These are phyloP conservation scores for Epirrhoe tristata DNA, from an alignment of 2,888 invertebrate genomes.

Conservation along the genomic window DNA sequence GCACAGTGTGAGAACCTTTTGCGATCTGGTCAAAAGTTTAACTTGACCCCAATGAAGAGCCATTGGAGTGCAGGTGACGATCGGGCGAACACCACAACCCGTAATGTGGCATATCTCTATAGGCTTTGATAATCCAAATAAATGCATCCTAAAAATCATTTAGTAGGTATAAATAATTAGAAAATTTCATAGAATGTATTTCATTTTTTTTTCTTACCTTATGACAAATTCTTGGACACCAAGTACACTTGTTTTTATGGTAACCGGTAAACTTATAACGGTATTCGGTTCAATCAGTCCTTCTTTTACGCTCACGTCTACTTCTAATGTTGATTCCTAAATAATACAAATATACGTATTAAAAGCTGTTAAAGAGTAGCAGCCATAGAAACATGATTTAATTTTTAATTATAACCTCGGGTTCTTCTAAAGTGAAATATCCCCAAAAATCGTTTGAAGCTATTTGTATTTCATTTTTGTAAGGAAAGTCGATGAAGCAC, in stretches of 20 bases:
- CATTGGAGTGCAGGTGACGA: constrained; percentile 86
- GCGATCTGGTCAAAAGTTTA: constrained; percentile 80
- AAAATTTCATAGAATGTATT: not conserved
- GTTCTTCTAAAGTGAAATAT: constrained; percentile 55
- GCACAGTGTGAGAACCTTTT: constrained; percentile 82
- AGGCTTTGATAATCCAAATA: constrained; percentile 75
- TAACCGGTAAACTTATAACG: constrained; percentile 70
- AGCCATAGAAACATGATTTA: not conserved
- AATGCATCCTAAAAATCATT: constrained; percentile 54
- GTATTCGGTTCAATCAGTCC: constrained; percentile 76
- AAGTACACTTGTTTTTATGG: constrained; percentile 72
- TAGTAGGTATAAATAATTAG: not conserved
- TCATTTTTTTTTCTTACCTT: constrained; percentile 53
- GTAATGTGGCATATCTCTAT: constrained; percentile 78
- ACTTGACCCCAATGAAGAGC: constrained; percentile 88
- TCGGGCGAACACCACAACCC: constrained; percentile 88
- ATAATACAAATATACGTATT: constrained; percentile 36
- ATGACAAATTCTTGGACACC: constrained; percentile 75
- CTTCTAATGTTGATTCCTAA: constrained; percentile 60
- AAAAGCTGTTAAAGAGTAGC: not conserved
- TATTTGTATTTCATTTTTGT: constrained; percentile 77
- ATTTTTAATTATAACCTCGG: constrained; percentile 23
- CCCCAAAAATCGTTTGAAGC: constrained; percentile 77
- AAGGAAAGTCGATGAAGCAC: constrained; percentile 86
- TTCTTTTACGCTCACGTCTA: constrained; percentile 64